A percentile compares a stretch with the other conserved stretches of the same genome.
These are phyloP conservation scores for Spondyliosoma cantharus DNA, from an alignment of 2,797 vertebrate genomes.

Conservation along the genomic window DNA sequence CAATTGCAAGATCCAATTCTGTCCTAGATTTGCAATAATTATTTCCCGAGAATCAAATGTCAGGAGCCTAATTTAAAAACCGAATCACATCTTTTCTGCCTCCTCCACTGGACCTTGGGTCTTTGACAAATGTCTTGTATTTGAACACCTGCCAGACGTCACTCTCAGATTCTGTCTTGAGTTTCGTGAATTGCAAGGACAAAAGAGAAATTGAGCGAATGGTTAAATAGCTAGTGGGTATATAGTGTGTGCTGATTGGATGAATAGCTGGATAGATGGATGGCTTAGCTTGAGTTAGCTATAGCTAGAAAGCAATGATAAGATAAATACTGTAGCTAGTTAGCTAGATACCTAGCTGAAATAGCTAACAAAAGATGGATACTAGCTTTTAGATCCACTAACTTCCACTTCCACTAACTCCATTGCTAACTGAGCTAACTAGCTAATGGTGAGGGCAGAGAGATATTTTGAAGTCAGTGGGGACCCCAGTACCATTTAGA, in stretches of 20 bases:
- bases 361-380: too few relatives aligned
- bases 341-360: too few relatives aligned
- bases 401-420: too few relatives aligned
- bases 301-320: too few relatives aligned
- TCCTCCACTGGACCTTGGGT: slow-evolving; percentile 50
- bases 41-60: slow-evolving; percentile 54
- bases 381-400: too few relatives aligned
- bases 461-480: too few relatives aligned
- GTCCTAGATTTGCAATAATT: slow-evolving; percentile 44
- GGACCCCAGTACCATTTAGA: too few relatives aligned
- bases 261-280: not conserved
- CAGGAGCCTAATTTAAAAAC: slow-evolving; percentile 50
- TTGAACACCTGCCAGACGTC: slow-evolving; percentile 64
- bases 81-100: slow-evolving; percentile 62
- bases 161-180: slow-evolving; percentile 45
- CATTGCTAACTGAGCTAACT: too few relatives aligned
- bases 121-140: slow-evolving; percentile 64
- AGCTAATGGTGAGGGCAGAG: too few relatives aligned
- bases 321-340: too few relatives aligned
- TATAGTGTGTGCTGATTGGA: not conserved
- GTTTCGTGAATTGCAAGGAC: slow-evolving; percentile 58
- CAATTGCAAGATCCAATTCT: slow-evolving; percentile 16
- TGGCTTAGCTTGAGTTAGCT: too few relatives aligned
- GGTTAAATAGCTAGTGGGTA: not conserved
- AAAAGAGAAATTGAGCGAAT: slow-evolving; percentile 18